These are phyloP conservation scores for Lasioglossum albipes DNA, from an alignment of 1,140 invertebrate species.

Conservation along the genomic window DNA sequence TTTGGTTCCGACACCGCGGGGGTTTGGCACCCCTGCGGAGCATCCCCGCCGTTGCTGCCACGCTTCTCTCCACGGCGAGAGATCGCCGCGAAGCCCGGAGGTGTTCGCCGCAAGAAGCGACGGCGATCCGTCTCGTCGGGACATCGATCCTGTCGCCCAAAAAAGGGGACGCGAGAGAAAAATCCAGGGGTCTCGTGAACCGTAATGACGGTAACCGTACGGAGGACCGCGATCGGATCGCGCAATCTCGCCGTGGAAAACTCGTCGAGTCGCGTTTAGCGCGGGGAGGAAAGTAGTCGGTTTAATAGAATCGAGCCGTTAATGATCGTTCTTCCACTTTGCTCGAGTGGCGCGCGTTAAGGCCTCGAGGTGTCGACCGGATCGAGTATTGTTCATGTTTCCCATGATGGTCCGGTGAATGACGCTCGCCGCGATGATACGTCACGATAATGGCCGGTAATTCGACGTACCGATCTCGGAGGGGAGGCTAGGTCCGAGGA, in stretches of 20 bases:
- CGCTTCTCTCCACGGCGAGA: conserved; percentile 33
- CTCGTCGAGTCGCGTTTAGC: conserved; percentile 23
- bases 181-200: too few relatives aligned
- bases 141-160: too few relatives aligned
- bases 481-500: conserved; percentile 45
- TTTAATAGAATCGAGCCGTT: conserved; percentile 61
- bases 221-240: conserved; percentile 14
- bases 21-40: conserved; percentile 64
- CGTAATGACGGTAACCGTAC: conserved; percentile 30
- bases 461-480: conserved; percentile 64
- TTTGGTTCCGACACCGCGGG: conserved; percentile 74
- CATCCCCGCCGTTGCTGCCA: conserved; percentile 40
- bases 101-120: conserved; percentile 36
- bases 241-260: conserved; percentile 11
- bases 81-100: conserved; percentile 41
- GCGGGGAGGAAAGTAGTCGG: conserved; percentile 38
- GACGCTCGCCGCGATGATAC: conserved; percentile 71
- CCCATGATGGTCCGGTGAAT: conserved; percentile 63
- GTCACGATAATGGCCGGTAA: conserved; percentile 75
- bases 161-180: too few relatives aligned
- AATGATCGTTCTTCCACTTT: conserved; percentile 63
- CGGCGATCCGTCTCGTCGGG: not conserved
- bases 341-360: conserved; percentile 52
- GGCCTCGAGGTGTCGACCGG: conserved; percentile 62
- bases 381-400: conserved; percentile 64